phyloP scores from a whole-genome alignment of 2,797 vertebrate genomes.

The Falco naumanni region DNA sequence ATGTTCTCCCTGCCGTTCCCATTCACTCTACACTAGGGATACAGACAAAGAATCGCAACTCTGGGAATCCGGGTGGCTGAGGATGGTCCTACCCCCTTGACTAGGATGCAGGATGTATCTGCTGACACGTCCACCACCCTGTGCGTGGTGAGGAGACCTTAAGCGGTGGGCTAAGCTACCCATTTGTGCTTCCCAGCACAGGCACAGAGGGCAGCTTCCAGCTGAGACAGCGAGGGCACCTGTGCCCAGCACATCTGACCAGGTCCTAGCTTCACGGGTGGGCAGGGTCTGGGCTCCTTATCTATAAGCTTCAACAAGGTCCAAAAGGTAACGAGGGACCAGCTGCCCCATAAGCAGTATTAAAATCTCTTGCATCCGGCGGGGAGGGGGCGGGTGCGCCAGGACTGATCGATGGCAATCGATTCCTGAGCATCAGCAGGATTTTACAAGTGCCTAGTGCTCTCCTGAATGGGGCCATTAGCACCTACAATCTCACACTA shows the following conservation, averaged over 20 bases:
- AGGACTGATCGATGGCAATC: slow-evolving; percentile 35
- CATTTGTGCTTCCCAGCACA: neutral
- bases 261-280: neutral
- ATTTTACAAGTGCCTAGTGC: slow-evolving; percentile 12
- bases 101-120: neutral
- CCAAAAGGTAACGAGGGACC: neutral
- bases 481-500: slow-evolving; percentile 47
- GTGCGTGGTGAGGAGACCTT: neutral
- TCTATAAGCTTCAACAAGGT: neutral
- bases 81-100: neutral
- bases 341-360: neutral
- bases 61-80: neutral
- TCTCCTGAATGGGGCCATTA: slow-evolving; percentile 43
- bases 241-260: rapidly evolving
- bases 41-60: neutral
- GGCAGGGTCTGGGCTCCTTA: neutral
- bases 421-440: neutral
- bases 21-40: neutral
- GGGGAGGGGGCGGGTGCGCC: neutral
- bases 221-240: neutral
- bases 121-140: neutral
- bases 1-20: neutral
- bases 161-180: neutral
- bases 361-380: neutral
- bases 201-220: neutral